These are phyloP conservation scores for Sussaba pulchella DNA, from an alignment of 2,888 invertebrate species.

Conservation along the genomic window DNA sequence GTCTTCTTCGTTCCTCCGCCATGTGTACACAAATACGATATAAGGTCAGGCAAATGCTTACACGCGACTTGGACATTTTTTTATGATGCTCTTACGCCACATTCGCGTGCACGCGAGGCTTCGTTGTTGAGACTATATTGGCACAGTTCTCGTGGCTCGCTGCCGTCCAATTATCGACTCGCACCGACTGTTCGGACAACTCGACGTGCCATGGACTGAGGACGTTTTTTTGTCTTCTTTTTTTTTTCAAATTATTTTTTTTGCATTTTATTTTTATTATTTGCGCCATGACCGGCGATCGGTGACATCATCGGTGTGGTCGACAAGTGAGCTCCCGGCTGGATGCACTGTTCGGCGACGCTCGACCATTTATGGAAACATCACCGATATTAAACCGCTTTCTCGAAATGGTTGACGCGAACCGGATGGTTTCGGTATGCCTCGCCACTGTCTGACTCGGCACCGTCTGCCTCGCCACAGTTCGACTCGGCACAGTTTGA, in stretches of 20 bases:
- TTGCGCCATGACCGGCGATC: constrained; percentile 44
- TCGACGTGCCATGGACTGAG: constrained; percentile 27
- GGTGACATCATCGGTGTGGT: constrained; percentile 58
- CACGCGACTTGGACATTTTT: constrained; percentile 20
- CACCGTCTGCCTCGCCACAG: too few species aligned
- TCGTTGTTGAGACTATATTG: constrained; percentile 38
- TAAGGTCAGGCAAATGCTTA: constrained; percentile 5
- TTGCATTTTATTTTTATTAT: constrained; percentile 21
- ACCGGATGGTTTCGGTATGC: too few species aligned
- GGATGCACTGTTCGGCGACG: constrained; percentile 31
- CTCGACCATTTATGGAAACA: constrained; percentile 57
- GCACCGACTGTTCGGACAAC: constrained; percentile 22
- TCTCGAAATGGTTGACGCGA: background rate
- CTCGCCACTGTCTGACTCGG: too few species aligned
- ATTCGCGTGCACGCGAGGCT: constrained; percentile 32
- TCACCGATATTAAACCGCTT: constrained; percentile 31
- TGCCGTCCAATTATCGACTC: constrained; percentile 55
- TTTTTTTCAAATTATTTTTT: background rate
- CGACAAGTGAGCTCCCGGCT: constrained; percentile 21
- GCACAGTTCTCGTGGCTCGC: constrained; percentile 35
- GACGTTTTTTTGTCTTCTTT: constrained; percentile 30
- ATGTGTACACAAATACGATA: background rate
- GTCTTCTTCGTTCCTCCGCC: background rate
- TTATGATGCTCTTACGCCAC: constrained; percentile 42
- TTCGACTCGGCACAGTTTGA: too few species aligned